These are phyloP conservation scores for Xenopus laevis DNA, from an alignment of 2,113 vertebrate genomes.

Conservation along the genomic window DNA sequence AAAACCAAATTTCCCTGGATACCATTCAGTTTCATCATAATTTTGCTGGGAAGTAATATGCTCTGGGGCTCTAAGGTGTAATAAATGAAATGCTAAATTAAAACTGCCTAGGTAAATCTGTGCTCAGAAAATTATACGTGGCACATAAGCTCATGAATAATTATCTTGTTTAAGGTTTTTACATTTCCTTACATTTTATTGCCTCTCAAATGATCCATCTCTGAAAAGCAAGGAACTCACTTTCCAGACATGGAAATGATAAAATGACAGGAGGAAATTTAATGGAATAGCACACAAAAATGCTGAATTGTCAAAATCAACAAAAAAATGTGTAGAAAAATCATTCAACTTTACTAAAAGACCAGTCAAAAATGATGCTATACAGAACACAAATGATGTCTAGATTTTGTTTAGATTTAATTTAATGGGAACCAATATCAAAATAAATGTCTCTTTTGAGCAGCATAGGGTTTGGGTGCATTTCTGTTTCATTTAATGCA, in stretches of 20 bases:
- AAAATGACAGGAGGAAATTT: slow-evolving; percentile 18
- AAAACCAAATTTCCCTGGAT: too few species aligned
- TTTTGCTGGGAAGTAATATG: background rate
- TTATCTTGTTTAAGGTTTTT: slow-evolving; percentile 17
- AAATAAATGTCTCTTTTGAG: too few species aligned
- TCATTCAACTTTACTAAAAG: too few species aligned
- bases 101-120: background rate
- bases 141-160: slow-evolving; percentile 20
- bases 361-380: too few species aligned
- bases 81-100: background rate
- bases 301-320: too few species aligned
- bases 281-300: too few species aligned
- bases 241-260: slow-evolving; percentile 1
- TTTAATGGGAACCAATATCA: too few species aligned
- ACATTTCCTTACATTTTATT: slow-evolving; percentile 17
- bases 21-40: background rate
- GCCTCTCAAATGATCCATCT: slow-evolving; percentile 12
- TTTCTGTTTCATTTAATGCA: too few species aligned
- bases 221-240: slow-evolving; percentile 10
- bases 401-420: too few species aligned
- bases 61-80: background rate
- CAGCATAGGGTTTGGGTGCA: too few species aligned
- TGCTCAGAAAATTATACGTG: slow-evolving; percentile 9
- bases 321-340: too few species aligned
- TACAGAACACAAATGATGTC: too few species aligned